Percentiles rank a stretch among this genome's conserved stretches.
These are phyloP conservation scores for Cephalopterus ornatus DNA, from an alignment of 2,113 vertebrate species.

Conservation along the genomic window DNA sequence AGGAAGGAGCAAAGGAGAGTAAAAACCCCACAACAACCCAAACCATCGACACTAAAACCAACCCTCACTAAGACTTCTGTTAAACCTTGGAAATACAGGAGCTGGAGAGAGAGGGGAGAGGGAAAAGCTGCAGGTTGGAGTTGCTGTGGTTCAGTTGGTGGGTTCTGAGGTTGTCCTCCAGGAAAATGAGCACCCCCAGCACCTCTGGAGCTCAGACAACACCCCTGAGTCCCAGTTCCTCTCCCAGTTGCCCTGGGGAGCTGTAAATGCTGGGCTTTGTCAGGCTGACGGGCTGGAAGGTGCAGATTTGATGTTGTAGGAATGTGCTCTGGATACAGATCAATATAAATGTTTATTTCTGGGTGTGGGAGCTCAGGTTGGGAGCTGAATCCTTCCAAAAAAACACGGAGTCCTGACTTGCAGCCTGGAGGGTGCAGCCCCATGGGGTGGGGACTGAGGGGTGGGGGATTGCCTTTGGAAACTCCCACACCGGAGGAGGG, in stretches of 20 bases:
- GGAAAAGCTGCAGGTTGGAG: neutral
- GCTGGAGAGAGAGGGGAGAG: neutral
- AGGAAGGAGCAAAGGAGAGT: conserved; percentile 3
- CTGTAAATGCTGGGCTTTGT: neutral
- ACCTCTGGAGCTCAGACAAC: neutral
- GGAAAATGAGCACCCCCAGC: neutral
- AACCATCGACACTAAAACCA: neutral
- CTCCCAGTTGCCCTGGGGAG: neutral
- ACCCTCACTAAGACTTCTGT: neutral
- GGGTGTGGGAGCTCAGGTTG: neutral
- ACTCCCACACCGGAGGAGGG: neutral
- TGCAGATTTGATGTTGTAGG: neutral
- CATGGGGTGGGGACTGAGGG: neutral
- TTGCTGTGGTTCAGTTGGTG: neutral
- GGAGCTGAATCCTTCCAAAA: neutral
- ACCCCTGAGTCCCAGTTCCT: accelerated
- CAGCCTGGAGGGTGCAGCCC: neutral
- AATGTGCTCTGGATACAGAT: neutral
- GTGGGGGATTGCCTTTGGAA: conserved; percentile 31
- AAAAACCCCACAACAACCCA: neutral
- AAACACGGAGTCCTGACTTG: neutral
- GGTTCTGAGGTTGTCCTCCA: neutral
- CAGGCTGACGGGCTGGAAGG: neutral
- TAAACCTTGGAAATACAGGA: neutral
- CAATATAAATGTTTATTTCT: neutral